Percentiles rank a stretch among this genome's conserved stretches.
Evolutionary conservation across 2,797 vertebrate genomes (phyloP).

Genomic region (Schizopygopsis malacanthus): DNA sequence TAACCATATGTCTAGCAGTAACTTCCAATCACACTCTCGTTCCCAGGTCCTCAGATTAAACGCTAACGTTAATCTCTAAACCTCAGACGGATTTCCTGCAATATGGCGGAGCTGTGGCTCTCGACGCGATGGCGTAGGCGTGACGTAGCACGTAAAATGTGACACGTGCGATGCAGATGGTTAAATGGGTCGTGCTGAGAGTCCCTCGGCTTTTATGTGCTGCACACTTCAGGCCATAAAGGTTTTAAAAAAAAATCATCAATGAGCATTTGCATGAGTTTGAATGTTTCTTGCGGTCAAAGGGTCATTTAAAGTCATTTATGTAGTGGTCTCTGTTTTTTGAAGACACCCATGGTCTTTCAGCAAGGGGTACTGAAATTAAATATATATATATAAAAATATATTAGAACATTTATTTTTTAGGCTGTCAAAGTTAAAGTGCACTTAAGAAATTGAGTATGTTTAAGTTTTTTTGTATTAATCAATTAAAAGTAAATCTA

Average conservation of each 20-base stretch:
- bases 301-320: not conserved
- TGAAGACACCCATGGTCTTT: too few relatives aligned
- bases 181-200: not conserved
- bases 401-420: not conserved
- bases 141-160: conserved; percentile 66
- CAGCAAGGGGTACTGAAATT: not conserved
- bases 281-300: not conserved
- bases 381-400: not conserved
- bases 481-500: not conserved
- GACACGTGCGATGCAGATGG: conserved; percentile 23
- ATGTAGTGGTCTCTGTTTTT: not conserved
- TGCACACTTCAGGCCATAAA: not conserved
- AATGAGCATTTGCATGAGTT: not conserved
- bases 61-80: conserved; percentile 77
- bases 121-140: conserved; percentile 70
- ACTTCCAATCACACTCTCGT: conserved; percentile 52
- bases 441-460: not conserved
- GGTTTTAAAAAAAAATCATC: not conserved
- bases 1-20: conserved; percentile 60
- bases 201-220: not conserved
- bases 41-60: conserved; percentile 73
- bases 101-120: conserved; percentile 74
- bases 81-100: conserved; percentile 73
- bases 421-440: not conserved
- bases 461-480: not conserved